These are phyloP conservation scores for Aporrectodea caliginosa DNA, from an alignment of 1,140 invertebrate species.

Conservation along the genomic window DNA sequence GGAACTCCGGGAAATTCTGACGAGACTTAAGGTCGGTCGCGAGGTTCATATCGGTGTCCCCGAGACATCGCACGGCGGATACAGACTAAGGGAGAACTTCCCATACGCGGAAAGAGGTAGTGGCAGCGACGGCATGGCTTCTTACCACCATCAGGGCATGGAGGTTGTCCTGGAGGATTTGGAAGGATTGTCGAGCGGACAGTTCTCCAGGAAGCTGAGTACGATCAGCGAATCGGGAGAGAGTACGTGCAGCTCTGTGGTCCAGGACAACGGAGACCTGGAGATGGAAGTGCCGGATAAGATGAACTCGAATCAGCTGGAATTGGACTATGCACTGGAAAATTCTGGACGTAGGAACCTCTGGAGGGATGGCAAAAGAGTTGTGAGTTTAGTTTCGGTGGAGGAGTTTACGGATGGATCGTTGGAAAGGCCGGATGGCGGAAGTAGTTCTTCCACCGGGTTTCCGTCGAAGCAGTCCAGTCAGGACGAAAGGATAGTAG, in stretches of 20 bases:
- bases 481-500: background rate
- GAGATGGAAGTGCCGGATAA: background rate
- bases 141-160: background rate
- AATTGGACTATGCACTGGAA: too few relatives aligned
- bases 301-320: background rate
- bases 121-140: background rate
- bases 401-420: background rate
- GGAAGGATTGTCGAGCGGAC: background rate
- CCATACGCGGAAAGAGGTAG: background rate
- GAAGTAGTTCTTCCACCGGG: background rate
- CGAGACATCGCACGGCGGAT: background rate
- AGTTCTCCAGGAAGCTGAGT: background rate
- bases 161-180: background rate
- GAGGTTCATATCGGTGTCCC: background rate
- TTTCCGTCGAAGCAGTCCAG: background rate
- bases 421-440: background rate
- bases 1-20: background rate
- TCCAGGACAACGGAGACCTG: background rate
- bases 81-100: background rate
- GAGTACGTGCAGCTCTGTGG: background rate
- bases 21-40: background rate
- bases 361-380: background rate
- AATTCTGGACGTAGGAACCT: background rate
- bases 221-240: background rate
- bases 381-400: too few relatives aligned